Evolutionary conservation across 2,113 vertebrate genomes (phyloP).

Genomic region (Prolemur simus): DNA sequence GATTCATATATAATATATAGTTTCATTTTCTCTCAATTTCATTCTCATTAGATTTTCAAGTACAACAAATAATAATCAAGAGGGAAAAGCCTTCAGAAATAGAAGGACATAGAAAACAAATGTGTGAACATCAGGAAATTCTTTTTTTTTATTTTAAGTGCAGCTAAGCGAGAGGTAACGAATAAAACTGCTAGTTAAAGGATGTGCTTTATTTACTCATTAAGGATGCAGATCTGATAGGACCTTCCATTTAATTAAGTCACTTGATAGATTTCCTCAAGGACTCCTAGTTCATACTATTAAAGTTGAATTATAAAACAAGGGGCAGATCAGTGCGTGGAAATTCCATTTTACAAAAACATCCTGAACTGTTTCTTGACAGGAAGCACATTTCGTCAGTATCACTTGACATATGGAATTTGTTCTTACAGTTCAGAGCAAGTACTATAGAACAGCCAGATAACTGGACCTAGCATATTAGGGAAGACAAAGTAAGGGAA

Average conservation of each 20-base stretch:
- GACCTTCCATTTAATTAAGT: neutral
- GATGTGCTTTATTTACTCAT: neutral
- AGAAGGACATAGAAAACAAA: neutral
- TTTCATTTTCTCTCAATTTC: neutral
- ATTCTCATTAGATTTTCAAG: neutral
- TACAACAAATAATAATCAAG: neutral
- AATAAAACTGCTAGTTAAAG: neutral
- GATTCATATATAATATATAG: neutral
- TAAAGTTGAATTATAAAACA: slow-evolving; percentile 20
- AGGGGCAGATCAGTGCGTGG: neutral
- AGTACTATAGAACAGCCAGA: neutral
- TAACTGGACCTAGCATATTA: neutral
- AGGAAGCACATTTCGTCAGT: neutral
- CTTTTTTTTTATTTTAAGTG: neutral
- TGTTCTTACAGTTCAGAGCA: neutral
- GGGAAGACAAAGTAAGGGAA: neutral
- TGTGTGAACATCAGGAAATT: neutral
- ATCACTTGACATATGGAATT: neutral
- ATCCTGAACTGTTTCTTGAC: neutral
- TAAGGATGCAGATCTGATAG: neutral
- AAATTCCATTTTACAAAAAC: neutral
- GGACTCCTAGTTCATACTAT: neutral
- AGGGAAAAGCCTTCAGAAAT: neutral
- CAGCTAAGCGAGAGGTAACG: neutral
- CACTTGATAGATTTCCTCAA: neutral